phyloP scores from a whole-genome alignment of 2,113 vertebrate genomes.

The Glaucidium brasilianum region DNA sequence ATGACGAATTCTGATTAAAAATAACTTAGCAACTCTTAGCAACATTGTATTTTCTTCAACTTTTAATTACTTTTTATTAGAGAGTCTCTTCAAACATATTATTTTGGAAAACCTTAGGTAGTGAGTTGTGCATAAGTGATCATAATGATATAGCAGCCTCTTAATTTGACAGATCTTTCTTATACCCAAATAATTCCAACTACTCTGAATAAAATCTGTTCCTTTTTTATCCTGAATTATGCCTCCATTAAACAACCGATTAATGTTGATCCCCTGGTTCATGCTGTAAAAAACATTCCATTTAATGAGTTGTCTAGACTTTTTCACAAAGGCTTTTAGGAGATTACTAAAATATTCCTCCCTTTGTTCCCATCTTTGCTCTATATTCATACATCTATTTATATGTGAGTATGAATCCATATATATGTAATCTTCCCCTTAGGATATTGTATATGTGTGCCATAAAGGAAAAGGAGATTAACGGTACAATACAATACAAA shows the following conservation, averaged over 20 bases:
- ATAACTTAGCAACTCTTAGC: not conserved
- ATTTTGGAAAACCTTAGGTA: not conserved
- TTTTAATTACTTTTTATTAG: not conserved
- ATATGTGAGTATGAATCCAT: not conserved
- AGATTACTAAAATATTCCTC: not conserved
- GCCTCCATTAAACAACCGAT: not conserved
- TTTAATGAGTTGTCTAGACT: not conserved
- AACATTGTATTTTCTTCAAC: not conserved
- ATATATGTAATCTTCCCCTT: not conserved
- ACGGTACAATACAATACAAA: not conserved
- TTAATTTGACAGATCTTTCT: not conserved
- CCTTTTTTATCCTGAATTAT: not conserved
- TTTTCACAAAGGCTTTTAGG: not conserved
- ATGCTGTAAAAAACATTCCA: not conserved
- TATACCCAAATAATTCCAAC: not conserved
- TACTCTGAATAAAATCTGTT: not conserved
- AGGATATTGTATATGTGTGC: not conserved
- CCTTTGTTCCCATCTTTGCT: not conserved
- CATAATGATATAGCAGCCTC: not conserved
- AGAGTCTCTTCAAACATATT: not conserved
- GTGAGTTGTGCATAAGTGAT: not conserved
- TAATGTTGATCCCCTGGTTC: not conserved
- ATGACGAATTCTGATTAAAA: not conserved
- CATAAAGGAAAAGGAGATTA: constrained; percentile 25
- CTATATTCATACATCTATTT: not conserved